Conservation (phyloP, 1,140 invertebrate genomes). For the Tigriopus japonicus region DNA sequence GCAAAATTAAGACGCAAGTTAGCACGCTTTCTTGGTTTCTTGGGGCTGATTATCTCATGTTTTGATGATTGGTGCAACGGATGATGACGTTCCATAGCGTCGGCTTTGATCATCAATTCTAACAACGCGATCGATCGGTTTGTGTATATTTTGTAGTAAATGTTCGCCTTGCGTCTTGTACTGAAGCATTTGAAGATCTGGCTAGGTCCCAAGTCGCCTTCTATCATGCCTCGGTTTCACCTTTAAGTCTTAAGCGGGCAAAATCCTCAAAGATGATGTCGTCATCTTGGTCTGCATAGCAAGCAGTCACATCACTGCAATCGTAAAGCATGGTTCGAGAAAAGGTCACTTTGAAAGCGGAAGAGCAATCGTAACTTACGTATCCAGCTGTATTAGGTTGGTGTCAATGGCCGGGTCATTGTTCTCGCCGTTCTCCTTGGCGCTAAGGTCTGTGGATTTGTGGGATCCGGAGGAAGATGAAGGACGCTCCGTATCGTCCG, state of each 20-base stretch:
- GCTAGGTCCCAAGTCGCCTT: not conserved
- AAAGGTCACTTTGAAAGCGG: too few relatives aligned
- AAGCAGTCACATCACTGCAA: slow-evolving; percentile 46
- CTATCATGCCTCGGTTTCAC: slow-evolving; percentile 48
- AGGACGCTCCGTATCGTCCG: slow-evolving; percentile 43
- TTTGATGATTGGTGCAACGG: too few relatives aligned
- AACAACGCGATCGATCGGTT: too few relatives aligned
- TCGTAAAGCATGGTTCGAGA: too few relatives aligned
- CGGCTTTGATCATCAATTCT: too few relatives aligned
- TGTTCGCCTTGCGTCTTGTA: too few relatives aligned
- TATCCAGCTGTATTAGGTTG: slow-evolving; percentile 80
- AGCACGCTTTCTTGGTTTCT: too few relatives aligned
- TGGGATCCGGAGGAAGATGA: slow-evolving; percentile 17
- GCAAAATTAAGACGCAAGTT: too few relatives aligned
- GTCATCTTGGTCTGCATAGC: slow-evolving; percentile 50
- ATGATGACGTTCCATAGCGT: too few relatives aligned
- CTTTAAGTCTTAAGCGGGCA: slow-evolving; percentile 82
- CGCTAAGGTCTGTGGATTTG: slow-evolving; percentile 26
- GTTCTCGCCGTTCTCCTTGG: slow-evolving; percentile 28
- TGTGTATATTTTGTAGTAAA: too few relatives aligned
- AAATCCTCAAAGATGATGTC: slow-evolving; percentile 99
- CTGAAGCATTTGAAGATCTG: too few relatives aligned
- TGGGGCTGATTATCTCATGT: too few relatives aligned
- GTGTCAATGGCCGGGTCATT: slow-evolving; percentile 37
- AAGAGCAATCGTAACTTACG: slow-evolving; percentile 44